phyloP scores from a whole-genome alignment of 1,140 invertebrate species.

The Berghia stephanieae region DNA sequence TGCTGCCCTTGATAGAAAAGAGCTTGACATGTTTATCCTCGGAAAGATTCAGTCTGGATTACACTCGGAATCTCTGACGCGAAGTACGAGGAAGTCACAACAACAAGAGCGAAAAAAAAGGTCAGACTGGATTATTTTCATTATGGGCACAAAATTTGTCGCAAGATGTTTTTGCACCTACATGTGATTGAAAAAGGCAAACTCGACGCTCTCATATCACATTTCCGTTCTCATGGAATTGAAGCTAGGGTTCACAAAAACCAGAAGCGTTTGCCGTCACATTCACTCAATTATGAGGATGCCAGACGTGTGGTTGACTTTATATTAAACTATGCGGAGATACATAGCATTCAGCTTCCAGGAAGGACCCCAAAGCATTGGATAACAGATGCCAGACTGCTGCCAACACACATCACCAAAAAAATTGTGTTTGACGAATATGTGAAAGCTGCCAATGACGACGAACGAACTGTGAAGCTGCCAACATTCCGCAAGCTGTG shows the following conservation, averaged over 20 bases:
- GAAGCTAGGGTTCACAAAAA: neutral
- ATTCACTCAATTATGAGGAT: neutral
- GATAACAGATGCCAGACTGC: neutral
- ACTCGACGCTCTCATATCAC: neutral
- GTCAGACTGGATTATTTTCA: neutral
- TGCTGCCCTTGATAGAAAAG: neutral
- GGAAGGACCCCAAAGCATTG: neutral
- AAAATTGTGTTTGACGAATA: neutral
- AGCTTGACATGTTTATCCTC: conserved; percentile 1
- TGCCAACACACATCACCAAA: conserved; percentile 15
- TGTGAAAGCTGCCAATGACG: neutral
- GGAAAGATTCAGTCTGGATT: neutral
- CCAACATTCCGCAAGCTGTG: conserved; percentile 12
- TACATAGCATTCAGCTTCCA: conserved; percentile 1
- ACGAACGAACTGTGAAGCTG: neutral
- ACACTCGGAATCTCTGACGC: neutral
- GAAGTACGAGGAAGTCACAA: neutral
- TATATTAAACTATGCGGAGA: conserved; percentile 18
- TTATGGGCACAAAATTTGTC: neutral
- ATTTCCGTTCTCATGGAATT: neutral
- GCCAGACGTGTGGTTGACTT: neutral
- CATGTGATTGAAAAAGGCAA: neutral
- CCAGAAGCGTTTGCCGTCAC: neutral
- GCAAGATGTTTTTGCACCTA: neutral
- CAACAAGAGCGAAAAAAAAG: neutral